phyloP scores from a whole-genome alignment of 2,113 vertebrate species.

The Pomatostomus ruficeps region DNA sequence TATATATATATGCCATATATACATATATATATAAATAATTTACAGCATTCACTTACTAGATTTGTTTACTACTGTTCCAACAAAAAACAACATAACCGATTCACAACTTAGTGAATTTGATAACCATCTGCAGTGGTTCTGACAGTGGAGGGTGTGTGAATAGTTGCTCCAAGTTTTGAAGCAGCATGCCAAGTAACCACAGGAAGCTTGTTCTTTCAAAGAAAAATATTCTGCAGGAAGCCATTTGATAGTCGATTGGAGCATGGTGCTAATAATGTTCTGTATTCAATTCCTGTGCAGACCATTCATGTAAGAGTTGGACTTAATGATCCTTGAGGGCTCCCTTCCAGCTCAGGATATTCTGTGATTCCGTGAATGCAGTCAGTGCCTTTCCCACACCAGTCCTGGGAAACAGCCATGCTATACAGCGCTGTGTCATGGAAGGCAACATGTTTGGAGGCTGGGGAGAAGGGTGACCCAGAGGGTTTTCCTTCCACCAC shows the following conservation, averaged over 20 bases:
- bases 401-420: neutral
- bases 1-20: slow-evolving; percentile 27
- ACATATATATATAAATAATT: slow-evolving; percentile 68
- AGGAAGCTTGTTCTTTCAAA: neutral
- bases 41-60: slow-evolving; percentile 56
- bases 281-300: neutral
- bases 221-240: slow-evolving; percentile 5
- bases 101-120: slow-evolving; percentile 21
- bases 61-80: slow-evolving; percentile 39
- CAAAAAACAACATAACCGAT: neutral
- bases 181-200: neutral
- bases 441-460: neutral
- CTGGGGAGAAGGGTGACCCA: neutral
- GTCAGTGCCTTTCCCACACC: neutral
- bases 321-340: neutral
- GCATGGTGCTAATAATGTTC: neutral
- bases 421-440: neutral
- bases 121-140: slow-evolving; percentile 15
- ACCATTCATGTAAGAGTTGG: neutral
- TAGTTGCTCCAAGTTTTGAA: neutral
- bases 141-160: neutral
- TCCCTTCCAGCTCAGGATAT: neutral
- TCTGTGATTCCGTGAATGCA: neutral
- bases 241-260: neutral
- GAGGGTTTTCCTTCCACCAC: neutral